A percentile compares a stretch with the other conserved stretches of the same genome.
phyloP scores from a whole-genome alignment of 64 coral and sea anemone species.

The Dendronephthya gigantea region DNA sequence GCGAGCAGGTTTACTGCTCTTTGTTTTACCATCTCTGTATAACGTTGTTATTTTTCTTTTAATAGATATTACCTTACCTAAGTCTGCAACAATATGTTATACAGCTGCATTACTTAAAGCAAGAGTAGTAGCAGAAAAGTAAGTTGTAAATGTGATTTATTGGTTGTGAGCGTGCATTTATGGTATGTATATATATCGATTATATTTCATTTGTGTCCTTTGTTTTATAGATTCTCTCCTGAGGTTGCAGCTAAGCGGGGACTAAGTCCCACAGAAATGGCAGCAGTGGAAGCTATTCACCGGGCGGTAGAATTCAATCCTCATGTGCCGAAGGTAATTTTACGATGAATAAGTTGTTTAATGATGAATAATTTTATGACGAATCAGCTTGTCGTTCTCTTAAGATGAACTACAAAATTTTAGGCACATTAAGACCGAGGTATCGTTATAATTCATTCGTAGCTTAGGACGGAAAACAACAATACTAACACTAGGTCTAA shows the following conservation, averaged over 20 bases:
- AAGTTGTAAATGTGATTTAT: not conserved
- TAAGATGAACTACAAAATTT: too few relatives aligned
- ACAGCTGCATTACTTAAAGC: slow-evolving; percentile 92
- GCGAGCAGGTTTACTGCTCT: not conserved
- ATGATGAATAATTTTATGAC: too few relatives aligned
- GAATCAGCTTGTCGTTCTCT: too few relatives aligned
- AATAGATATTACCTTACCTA: slow-evolving; percentile 87
- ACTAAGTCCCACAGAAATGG: slow-evolving; percentile 94
- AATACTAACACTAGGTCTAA: too few relatives aligned
- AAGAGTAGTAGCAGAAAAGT: slow-evolving; percentile 86
- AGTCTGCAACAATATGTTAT: slow-evolving; percentile 97
- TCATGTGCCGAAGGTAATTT: slow-evolving; percentile 83
- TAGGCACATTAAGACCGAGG: too few relatives aligned
- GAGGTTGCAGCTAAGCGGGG: slow-evolving; percentile 94
- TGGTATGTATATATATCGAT: not conserved
- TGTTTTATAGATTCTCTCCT: slow-evolving; percentile 74
- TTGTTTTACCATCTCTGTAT: not conserved
- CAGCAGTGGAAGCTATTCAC: slow-evolving; percentile 97
- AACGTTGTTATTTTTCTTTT: not conserved
- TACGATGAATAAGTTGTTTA: not conserved
- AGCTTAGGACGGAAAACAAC: too few relatives aligned
- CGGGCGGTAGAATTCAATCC: slow-evolving; percentile 99
- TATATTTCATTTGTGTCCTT: not conserved
- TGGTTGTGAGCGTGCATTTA: not conserved
- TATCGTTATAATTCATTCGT: too few relatives aligned